phyloP scores from a whole-genome alignment of 2,113 vertebrate genomes.

The Sebastes schlegelii region DNA sequence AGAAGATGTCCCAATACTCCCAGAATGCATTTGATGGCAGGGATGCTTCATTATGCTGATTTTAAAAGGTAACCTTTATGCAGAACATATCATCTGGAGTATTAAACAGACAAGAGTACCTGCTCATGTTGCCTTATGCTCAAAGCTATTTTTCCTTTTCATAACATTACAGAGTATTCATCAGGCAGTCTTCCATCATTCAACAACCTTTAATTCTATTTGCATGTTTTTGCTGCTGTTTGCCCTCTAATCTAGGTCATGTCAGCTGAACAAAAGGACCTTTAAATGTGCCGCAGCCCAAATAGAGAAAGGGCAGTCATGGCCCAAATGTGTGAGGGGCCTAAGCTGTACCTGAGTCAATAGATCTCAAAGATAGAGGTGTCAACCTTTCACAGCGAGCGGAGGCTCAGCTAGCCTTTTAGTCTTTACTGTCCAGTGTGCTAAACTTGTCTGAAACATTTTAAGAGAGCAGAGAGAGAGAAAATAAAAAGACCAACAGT shows the following conservation, averaged over 20 bases:
- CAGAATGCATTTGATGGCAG: constrained; percentile 35
- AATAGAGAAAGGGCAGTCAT: constrained; percentile 62
- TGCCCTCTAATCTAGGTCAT: constrained; percentile 57
- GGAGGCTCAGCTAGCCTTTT: constrained; percentile 46
- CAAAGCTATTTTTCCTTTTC: constrained; percentile 11
- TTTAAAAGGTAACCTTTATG: constrained; percentile 36
- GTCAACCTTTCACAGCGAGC: constrained; percentile 68
- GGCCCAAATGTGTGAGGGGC: constrained; percentile 58
- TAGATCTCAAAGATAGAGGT: constrained; percentile 75
- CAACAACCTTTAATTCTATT: constrained; percentile 62
- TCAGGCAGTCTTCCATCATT: constrained; percentile 43
- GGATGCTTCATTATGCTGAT: constrained; percentile 33
- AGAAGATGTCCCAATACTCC: constrained; percentile 11
- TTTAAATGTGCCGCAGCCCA: constrained; percentile 55
- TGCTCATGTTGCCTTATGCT: background rate
- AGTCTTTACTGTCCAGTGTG: constrained; percentile 50
- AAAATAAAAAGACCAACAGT: constrained; percentile 12
- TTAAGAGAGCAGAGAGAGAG: constrained; percentile 16
- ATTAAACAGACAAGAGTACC: background rate
- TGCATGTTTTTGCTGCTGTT: constrained; percentile 36
- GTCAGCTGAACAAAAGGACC: constrained; percentile 65
- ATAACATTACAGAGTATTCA: constrained; percentile 35
- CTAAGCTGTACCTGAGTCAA: constrained; percentile 63
- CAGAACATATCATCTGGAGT: constrained; percentile 7
- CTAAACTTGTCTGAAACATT: constrained; percentile 58